Conservation (phyloP, 2,113 vertebrate genomes). For the Alethe diademata region DNA sequence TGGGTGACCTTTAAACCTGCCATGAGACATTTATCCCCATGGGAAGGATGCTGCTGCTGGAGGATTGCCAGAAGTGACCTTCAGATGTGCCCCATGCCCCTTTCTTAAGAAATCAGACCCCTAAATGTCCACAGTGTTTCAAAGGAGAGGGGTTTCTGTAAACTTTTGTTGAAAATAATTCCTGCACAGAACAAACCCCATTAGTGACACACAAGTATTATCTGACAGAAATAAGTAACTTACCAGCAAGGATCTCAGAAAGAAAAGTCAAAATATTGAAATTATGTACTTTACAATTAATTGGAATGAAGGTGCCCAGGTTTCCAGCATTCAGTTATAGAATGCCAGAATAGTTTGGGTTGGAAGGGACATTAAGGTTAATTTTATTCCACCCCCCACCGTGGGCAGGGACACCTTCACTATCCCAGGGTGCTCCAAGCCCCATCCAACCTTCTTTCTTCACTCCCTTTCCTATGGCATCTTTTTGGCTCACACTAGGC, state of each 20-base stretch:
- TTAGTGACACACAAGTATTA: neutral
- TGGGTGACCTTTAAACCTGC: neutral
- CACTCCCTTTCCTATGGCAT: neutral
- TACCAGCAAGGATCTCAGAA: neutral
- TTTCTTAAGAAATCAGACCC: neutral
- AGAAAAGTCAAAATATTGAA: neutral
- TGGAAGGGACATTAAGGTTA: neutral
- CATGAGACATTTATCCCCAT: rapidly evolving
- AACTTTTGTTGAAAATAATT: neutral
- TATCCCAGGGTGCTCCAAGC: neutral
- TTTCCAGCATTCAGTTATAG: neutral
- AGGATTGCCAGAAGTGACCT: neutral
- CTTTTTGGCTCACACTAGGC: neutral
- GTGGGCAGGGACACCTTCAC: neutral
- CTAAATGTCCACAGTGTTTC: neutral
- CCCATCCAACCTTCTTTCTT: rapidly evolving
- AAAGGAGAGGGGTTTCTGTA: neutral
- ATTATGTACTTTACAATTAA: neutral
- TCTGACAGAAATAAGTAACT: neutral
- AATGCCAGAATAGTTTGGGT: neutral
- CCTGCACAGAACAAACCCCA: neutral
- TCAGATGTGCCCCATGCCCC: neutral
- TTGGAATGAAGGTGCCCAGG: neutral
- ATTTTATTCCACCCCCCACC: neutral
- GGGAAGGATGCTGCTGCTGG: neutral